Evolutionary conservation across 2,113 vertebrate species (phyloP).

Genomic region (Oncorhynchus gorbuscha): DNA sequence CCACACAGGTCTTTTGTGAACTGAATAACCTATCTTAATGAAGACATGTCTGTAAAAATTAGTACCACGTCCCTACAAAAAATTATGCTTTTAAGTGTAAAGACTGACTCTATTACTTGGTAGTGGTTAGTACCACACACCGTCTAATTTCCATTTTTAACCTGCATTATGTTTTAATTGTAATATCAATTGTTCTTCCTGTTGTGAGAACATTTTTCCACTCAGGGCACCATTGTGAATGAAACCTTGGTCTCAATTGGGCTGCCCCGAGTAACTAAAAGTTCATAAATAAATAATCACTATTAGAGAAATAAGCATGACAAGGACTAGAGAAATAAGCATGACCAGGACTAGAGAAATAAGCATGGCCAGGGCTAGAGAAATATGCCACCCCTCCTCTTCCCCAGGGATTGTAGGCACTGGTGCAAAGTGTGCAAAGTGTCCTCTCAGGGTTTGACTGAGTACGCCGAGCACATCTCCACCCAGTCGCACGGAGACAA

Average conservation of each 20-base stretch:
- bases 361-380: background rate
- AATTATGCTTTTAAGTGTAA: background rate
- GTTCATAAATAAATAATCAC: too few relatives aligned
- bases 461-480: slow-evolving; percentile 84
- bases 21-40: background rate
- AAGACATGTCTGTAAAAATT: background rate
- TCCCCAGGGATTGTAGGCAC: slow-evolving; percentile 78
- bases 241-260: too few relatives aligned
- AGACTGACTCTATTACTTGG: background rate
- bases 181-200: too few relatives aligned
- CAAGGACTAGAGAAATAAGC: background rate
- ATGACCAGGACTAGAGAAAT: background rate
- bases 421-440: slow-evolving; percentile 83
- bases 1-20: background rate
- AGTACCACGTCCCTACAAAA: background rate
- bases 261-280: too few relatives aligned
- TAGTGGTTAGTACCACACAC: too few relatives aligned
- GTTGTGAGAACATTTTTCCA: too few relatives aligned
- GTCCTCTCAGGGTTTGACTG: slow-evolving; percentile 74
- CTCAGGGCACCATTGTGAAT: too few relatives aligned
- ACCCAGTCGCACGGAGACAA: slow-evolving; percentile 78
- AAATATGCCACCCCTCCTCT: background rate
- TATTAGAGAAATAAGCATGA: too few relatives aligned
- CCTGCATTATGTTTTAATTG: too few relatives aligned
- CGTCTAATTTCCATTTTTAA: too few relatives aligned